A percentile compares a stretch with the other conserved stretches of the same genome.
Evolutionary conservation across 2,113 vertebrate genomes (phyloP).

Genomic region (Myocastor coypus): DNA sequence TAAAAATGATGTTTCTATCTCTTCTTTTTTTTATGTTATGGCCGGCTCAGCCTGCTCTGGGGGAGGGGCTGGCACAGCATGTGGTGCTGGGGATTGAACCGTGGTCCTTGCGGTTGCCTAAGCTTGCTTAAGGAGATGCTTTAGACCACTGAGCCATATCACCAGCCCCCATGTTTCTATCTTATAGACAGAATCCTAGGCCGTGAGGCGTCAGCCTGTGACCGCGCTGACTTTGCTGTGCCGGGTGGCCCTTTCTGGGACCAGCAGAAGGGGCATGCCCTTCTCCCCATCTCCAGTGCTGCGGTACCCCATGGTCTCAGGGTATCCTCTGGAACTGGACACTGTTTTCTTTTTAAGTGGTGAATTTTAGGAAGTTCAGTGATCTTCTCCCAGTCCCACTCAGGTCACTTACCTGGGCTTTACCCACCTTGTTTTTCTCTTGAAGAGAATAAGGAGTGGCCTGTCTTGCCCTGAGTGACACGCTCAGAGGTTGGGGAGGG

Average conservation of each 20-base stretch:
- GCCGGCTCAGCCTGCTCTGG: too few relatives aligned
- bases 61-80: too few relatives aligned
- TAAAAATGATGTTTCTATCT: conserved; percentile 71
- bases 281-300: neutral
- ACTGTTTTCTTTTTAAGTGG: neutral
- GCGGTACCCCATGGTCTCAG: neutral
- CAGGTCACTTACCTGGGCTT: neutral
- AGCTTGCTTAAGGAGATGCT: too few relatives aligned
- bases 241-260: neutral
- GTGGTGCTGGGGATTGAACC: too few relatives aligned
- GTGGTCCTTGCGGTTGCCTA: too few relatives aligned
- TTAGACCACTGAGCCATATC: too few relatives aligned
- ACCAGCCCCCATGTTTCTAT: too few relatives aligned
- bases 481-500: neutral
- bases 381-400: neutral
- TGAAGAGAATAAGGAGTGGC: neutral
- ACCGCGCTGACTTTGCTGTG: neutral
- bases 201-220: neutral
- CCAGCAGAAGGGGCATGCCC: neutral
- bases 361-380: neutral
- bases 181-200: conserved; percentile 3
- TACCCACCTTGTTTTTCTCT: neutral
- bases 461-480: neutral
- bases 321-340: neutral
- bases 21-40: too few relatives aligned